Evolutionary conservation across 1,140 invertebrate species (phyloP).

Genomic region (Hydropsyche tenuis): DNA sequence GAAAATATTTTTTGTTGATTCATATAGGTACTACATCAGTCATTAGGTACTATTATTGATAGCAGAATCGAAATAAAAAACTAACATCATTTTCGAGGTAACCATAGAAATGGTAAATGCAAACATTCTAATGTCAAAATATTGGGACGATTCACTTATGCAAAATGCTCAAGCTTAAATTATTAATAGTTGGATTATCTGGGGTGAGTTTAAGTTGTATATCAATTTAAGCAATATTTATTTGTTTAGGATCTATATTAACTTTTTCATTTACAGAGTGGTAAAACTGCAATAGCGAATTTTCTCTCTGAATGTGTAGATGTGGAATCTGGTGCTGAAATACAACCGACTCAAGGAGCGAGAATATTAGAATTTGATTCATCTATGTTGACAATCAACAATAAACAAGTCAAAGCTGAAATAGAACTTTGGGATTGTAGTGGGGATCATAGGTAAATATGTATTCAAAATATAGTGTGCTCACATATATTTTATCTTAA

Average conservation of each 20-base stretch:
- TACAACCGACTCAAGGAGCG: conserved; percentile 59
- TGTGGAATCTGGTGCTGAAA: conserved; percentile 54
- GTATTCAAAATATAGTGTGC: conserved; percentile 41
- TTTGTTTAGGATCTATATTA: background rate
- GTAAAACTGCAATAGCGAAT: conserved; percentile 59
- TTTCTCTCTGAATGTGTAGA: conserved; percentile 60
- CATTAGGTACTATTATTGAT: too few species aligned
- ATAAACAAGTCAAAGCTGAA: conserved; percentile 58
- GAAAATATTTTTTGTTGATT: too few species aligned
- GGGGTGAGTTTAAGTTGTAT: conserved; percentile 9
- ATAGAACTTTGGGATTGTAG: conserved; percentile 63
- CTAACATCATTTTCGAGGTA: background rate
- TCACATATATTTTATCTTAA: too few species aligned
- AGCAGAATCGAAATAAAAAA: too few species aligned
- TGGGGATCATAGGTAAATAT: conserved; percentile 59
- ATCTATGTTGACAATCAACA: conserved; percentile 61
- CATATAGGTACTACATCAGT: too few species aligned
- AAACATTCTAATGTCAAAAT: background rate
- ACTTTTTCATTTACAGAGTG: conserved; percentile 54
- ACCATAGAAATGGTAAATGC: background rate
- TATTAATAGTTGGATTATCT: conserved; percentile 27
- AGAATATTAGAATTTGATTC: conserved; percentile 75
- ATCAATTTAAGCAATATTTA: background rate
- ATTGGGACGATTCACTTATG: background rate
- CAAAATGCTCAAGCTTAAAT: conserved; percentile 29